Evolutionary conservation across 2,797 vertebrate species (phyloP).

Genomic region (Chiroxiphia lanceolata): DNA sequence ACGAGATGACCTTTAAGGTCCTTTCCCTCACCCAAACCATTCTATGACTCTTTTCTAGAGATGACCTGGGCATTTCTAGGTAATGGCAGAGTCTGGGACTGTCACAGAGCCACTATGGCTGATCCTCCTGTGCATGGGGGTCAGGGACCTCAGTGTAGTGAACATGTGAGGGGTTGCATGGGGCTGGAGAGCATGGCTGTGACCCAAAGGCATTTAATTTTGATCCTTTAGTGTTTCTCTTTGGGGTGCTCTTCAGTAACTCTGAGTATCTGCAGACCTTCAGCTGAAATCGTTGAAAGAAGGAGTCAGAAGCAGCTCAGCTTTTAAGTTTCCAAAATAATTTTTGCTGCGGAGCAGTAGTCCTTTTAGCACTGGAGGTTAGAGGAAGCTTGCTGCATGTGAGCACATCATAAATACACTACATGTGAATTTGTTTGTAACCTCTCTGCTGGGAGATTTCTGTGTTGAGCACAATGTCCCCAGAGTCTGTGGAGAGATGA

Average conservation of each 20-base stretch:
- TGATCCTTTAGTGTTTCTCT: not conserved
- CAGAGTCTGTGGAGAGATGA: not conserved
- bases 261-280: not conserved
- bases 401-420: not conserved
- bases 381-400: not conserved
- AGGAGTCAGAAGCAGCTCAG: not conserved
- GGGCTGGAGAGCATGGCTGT: not conserved
- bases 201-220: not conserved
- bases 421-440: not conserved
- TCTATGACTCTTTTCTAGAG: not conserved
- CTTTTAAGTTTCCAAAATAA: not conserved
- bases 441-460: not conserved
- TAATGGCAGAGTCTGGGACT: not conserved
- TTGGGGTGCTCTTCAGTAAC: fast-evolving
- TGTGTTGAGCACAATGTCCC: not conserved
- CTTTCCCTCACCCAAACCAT: not conserved
- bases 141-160: not conserved
- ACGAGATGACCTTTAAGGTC: not conserved
- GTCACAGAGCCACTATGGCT: fast-evolving
- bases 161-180: fast-evolving
- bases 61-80: fast-evolving
- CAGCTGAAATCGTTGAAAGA: not conserved
- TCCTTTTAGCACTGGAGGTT: not conserved
- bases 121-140: not conserved
- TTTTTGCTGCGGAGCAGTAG: not conserved